phyloP scores from a whole-genome alignment of 2,888 invertebrate genomes.

The Blastobasis adustella region DNA sequence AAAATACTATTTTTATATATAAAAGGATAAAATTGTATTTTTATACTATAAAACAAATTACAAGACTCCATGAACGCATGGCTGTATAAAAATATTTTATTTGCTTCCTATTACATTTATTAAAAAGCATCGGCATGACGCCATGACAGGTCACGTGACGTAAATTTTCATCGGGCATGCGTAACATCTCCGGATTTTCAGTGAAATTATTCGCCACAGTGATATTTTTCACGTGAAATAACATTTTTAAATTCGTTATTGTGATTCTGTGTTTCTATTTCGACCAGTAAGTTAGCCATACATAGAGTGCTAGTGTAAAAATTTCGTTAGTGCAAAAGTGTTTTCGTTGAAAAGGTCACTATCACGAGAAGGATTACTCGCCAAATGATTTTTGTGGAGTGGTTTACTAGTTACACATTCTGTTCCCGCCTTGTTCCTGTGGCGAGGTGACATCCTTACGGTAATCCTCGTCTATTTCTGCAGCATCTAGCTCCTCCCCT shows the following conservation, averaged over 20 bases:
- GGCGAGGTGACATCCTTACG: neutral
- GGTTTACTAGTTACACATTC: conserved; percentile 39
- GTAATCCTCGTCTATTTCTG: neutral
- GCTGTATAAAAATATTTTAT: too few relatives aligned
- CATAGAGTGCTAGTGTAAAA: conserved; percentile 35
- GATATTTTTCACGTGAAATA: conserved; percentile 40
- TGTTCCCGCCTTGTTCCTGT: conserved; percentile 22
- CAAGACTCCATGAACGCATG: too few relatives aligned
- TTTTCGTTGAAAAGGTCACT: conserved; percentile 56
- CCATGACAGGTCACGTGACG: conserved; percentile 75
- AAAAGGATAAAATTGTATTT: too few relatives aligned
- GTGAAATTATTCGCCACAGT: conserved; percentile 60
- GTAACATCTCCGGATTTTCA: conserved; percentile 53
- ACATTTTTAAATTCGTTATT: conserved; percentile 29
- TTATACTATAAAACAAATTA: too few relatives aligned
- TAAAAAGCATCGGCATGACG: conserved; percentile 34
- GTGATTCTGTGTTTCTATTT: conserved; percentile 23
- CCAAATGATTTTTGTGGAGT: conserved; percentile 51
- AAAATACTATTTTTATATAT: too few relatives aligned
- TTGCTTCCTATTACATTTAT: too few relatives aligned
- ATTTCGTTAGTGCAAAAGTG: conserved; percentile 39
- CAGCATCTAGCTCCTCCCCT: neutral
- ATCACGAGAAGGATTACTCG: conserved; percentile 33
- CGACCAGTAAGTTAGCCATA: conserved; percentile 25
- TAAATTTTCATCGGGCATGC: conserved; percentile 73